Conservation (phyloP, 2,113 vertebrate genomes). For the Heliornis fulica region DNA sequence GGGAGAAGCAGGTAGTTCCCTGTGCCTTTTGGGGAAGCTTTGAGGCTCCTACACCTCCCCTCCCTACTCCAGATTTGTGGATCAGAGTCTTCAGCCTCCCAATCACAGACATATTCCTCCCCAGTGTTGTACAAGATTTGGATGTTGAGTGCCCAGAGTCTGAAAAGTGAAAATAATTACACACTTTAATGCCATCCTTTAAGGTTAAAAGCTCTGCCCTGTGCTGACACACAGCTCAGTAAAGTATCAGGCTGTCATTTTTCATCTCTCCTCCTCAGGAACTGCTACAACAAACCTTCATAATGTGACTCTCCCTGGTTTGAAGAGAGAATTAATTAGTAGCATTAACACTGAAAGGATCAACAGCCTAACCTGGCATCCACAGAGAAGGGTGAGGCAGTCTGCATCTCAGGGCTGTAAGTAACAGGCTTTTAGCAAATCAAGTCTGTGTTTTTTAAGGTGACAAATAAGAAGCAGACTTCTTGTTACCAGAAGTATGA, state of each 20-base stretch:
- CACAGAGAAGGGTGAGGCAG: neutral
- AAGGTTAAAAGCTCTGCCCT: neutral
- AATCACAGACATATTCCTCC: neutral
- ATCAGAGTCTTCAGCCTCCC: neutral
- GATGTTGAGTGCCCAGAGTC: neutral
- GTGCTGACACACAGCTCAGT: neutral
- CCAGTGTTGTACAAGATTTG: neutral
- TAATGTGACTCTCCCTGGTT: neutral
- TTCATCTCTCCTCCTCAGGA: neutral
- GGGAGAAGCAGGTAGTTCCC: neutral
- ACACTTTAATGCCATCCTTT: neutral
- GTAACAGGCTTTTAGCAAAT: neutral
- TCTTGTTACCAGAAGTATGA: neutral
- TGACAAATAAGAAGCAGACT: constrained; percentile 2
- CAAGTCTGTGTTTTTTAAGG: neutral
- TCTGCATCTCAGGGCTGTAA: neutral
- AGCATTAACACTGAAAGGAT: neutral
- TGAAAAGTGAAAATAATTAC: neutral
- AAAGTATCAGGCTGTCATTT: neutral
- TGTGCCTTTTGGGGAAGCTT: neutral
- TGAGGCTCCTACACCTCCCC: neutral
- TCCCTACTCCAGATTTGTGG: neutral
- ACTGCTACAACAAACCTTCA: neutral
- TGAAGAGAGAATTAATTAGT: neutral
- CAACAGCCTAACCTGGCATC: neutral